Evolutionary conservation across 2,888 invertebrate species (phyloP).

Genomic region (Copidosoma aretas): DNA sequence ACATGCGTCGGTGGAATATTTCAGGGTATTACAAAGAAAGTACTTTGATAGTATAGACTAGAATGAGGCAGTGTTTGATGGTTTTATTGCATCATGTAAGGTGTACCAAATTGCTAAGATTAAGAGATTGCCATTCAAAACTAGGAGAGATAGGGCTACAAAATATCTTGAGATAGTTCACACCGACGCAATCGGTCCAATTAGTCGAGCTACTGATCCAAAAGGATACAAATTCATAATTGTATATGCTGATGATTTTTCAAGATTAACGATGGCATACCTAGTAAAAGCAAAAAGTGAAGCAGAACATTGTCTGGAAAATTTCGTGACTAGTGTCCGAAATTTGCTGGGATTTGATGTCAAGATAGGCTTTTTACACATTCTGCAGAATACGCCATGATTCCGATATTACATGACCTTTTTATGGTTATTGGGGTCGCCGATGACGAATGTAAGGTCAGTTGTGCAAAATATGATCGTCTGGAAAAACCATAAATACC

Average conservation of each 20-base stretch:
- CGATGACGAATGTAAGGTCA: no score
- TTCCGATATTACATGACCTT: no score
- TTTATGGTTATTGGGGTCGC: no score
- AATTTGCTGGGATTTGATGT: slow-evolving; percentile 41
- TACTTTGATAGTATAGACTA: slow-evolving; percentile 26
- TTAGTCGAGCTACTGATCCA: slow-evolving; percentile 37
- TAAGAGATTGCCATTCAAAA: slow-evolving; percentile 42
- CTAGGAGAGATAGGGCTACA: slow-evolving; percentile 31
- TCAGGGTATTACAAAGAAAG: no score
- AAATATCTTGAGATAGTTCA: slow-evolving; percentile 41
- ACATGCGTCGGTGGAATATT: no score
- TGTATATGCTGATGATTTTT: slow-evolving; percentile 43
- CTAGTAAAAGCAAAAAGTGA: slow-evolving; percentile 41
- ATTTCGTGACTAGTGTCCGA: slow-evolving; percentile 39
- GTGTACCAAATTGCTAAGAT: slow-evolving; percentile 42
- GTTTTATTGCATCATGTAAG: slow-evolving; percentile 42
- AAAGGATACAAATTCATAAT: slow-evolving; percentile 38
- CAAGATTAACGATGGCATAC: slow-evolving; percentile 41
- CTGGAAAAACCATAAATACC: no score
- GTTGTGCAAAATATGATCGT: no score
- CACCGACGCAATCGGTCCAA: slow-evolving; percentile 41
- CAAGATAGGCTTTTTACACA: slow-evolving; percentile 44
- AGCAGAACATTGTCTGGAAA: slow-evolving; percentile 31
- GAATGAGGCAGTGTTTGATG: no score
- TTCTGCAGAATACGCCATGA: no score